phyloP scores from a whole-genome alignment of 2,113 vertebrate species.

The Scytalopus superciliaris region DNA sequence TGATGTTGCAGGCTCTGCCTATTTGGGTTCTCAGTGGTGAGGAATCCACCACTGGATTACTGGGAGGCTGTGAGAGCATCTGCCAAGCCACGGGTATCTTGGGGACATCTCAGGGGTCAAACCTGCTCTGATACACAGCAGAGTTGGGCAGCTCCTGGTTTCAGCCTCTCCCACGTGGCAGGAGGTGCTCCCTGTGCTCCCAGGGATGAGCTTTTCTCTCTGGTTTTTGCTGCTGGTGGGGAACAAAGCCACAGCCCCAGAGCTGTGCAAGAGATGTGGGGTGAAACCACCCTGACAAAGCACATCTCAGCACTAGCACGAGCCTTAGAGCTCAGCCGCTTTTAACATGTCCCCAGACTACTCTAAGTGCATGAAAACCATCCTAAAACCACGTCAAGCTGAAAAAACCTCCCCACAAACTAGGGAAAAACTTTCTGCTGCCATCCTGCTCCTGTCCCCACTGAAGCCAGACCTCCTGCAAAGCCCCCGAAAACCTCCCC shows the following conservation, averaged over 20 bases:
- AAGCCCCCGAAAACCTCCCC: background rate
- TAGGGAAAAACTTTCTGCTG: background rate
- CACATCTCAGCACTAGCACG: background rate
- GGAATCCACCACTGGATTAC: background rate
- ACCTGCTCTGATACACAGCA: rapidly evolving
- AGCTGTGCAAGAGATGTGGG: background rate
- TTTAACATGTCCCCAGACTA: background rate
- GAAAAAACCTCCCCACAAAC: background rate
- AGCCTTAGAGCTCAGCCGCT: background rate
- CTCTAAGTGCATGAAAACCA: background rate
- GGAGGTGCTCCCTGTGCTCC: background rate
- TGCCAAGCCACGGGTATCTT: background rate
- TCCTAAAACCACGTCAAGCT: background rate
- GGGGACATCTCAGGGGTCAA: background rate
- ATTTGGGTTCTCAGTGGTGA: background rate
- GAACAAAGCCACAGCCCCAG: background rate
- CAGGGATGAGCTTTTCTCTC: background rate
- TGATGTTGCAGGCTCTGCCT: background rate
- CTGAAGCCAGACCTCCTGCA: background rate
- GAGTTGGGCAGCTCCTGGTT: background rate
- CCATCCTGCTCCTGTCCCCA: background rate
- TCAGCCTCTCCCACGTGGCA: background rate
- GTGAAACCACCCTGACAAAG: background rate
- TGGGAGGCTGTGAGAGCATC: background rate
- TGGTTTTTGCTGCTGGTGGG: background rate